These are phyloP conservation scores for Limosa lapponica DNA, from an alignment of 2,797 vertebrate genomes.

Conservation along the genomic window DNA sequence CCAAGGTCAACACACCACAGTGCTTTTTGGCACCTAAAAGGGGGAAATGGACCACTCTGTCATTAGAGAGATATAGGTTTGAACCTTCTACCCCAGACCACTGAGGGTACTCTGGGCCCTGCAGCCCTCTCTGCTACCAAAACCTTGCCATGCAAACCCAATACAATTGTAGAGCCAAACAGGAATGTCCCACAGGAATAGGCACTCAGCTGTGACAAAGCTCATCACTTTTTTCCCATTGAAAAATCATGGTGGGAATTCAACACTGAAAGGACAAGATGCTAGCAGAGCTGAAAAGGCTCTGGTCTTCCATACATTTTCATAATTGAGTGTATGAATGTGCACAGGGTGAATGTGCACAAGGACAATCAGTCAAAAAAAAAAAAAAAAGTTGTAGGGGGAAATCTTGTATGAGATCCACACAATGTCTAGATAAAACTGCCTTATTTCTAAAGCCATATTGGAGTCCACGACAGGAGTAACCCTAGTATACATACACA, in stretches of 20 bases:
- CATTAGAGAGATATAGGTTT: not conserved
- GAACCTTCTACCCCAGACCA: not conserved
- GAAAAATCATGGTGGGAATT: not conserved
- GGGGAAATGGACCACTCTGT: not conserved
- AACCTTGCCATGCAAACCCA: not conserved
- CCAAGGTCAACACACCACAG: not conserved
- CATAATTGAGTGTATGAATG: not conserved
- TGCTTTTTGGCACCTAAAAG: not conserved
- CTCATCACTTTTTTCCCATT: not conserved
- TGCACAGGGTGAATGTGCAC: not conserved
- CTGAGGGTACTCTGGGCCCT: not conserved
- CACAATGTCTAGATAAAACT: not conserved
- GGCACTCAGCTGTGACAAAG: not conserved
- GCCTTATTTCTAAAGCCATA: not conserved
- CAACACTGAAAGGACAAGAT: not conserved
- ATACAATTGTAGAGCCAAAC: not conserved
- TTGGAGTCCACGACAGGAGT: not conserved
- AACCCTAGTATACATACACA: not conserved
- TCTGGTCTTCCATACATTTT: not conserved
- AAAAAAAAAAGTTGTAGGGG: not conserved
- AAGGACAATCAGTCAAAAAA: not conserved
- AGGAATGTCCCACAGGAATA: not conserved
- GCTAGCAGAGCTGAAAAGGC: not conserved
- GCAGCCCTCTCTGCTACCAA: not conserved
- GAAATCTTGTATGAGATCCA: not conserved